Percentiles rank a stretch among this genome's conserved stretches.
These are phyloP conservation scores for Rhinolophus sinicus DNA, from an alignment of 2,113 vertebrate genomes.

Conservation along the genomic window DNA sequence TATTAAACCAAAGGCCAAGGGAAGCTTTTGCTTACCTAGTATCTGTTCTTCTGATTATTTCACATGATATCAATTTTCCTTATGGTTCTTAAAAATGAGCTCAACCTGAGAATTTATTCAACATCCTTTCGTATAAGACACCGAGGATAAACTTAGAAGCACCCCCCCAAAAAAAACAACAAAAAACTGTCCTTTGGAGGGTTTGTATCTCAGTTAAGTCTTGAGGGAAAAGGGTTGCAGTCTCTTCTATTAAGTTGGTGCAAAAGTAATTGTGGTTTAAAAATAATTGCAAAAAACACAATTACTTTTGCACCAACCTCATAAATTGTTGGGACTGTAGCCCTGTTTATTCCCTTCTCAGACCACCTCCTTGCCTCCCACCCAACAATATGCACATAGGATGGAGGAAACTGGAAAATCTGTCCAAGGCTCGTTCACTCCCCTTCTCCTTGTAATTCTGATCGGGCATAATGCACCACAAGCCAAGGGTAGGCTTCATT, in stretches of 20 bases:
- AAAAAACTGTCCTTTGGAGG: not conserved
- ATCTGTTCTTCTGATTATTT: not conserved
- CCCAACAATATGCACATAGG: not conserved
- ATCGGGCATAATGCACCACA: too few species aligned
- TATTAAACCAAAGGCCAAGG: not conserved
- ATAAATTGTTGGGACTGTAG: not conserved
- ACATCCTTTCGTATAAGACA: not conserved
- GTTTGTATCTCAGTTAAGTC: not conserved
- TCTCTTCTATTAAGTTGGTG: not conserved
- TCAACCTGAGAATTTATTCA: not conserved
- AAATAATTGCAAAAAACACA: too few species aligned
- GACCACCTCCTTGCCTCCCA: not conserved
- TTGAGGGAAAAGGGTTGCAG: not conserved
- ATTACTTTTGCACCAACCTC: too few species aligned
- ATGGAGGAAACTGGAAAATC: not conserved
- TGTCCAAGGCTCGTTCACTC: not conserved
- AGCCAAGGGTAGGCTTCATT: not conserved
- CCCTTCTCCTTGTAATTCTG: not conserved
- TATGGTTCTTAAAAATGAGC: not conserved
- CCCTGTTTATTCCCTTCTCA: not conserved
- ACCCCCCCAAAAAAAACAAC: too few species aligned
- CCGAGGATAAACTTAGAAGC: not conserved
- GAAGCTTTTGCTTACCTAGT: not conserved
- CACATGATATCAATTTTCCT: not conserved
- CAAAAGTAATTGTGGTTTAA: too few species aligned